Conservation (phyloP, 2,113 vertebrate genomes). For the Rhabdornis inornatus region DNA sequence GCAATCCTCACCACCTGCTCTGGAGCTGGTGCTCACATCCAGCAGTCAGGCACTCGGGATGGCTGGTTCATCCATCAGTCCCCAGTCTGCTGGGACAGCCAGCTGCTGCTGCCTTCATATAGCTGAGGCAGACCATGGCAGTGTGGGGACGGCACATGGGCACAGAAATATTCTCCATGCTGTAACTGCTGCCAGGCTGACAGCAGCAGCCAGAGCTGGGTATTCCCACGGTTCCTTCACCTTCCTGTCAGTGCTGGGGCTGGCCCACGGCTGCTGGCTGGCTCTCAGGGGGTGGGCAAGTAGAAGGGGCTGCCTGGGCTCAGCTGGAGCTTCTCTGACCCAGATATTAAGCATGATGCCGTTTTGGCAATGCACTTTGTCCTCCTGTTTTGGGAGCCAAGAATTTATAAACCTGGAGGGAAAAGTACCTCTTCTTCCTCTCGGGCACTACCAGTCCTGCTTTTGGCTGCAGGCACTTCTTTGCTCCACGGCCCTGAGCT, state of each 20-base stretch:
- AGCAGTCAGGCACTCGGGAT: not conserved
- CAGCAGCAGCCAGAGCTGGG: not conserved
- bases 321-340: not conserved
- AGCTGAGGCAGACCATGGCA: not conserved
- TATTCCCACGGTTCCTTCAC: not conserved
- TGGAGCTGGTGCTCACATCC: not conserved
- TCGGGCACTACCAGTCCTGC: accelerated
- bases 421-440: not conserved
- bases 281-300: not conserved
- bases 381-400: not conserved
- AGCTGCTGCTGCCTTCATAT: not conserved
- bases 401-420: not conserved
- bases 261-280: not conserved
- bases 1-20: not conserved
- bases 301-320: not conserved
- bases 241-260: not conserved
- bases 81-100: accelerated
- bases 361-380: not conserved
- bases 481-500: accelerated
- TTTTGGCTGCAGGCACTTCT: not conserved
- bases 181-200: not conserved
- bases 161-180: not conserved
- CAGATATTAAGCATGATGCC: not conserved
- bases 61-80: not conserved
- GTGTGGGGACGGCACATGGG: not conserved